Base-by-base conservation (phyloP, 2,888 invertebrate genomes). In the Conchocele bisecta region DNA sequence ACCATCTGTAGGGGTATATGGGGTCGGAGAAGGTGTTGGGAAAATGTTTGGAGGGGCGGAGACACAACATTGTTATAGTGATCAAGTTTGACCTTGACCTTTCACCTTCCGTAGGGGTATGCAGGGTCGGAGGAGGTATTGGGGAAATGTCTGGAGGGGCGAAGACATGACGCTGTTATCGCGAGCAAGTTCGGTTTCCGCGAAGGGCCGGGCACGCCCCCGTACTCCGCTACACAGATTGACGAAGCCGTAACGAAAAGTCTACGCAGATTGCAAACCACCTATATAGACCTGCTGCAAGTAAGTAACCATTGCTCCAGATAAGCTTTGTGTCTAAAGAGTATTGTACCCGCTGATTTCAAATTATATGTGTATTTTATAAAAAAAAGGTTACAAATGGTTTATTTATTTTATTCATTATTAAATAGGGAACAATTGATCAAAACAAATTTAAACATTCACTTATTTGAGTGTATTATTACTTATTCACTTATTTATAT, bases 1-100 rank as follows among this genome's bases (percentile, higher is more conserved):
- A n/a, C n/a, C n/a, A n/a, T n/a, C n/a, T n/a, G n/a, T n/a, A 89
- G 88, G 90, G 84, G 5, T 90, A 90, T 74, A 79, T 81, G 31
- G 87, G 87, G 6, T 89, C 90, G 5, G 89, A 90, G 50, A 82
- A 79, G 46, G 85, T 88, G 9, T 69, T 89, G 22, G 90, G 89
- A 11, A 77, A 81, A 56, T 84, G 87, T 58, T 56, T 90, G 37
- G 68, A 79, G 31, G 89, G 89, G 2, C 71, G 87, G 13, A 72
- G 90, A 24, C 75, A 81, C 26, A 79, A 88, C 75, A 86, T 86
- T 3, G 81, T 90, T 2, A 75, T 90, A 35, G 89, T 89, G 37
- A 35, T 35, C 11, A 35, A 35, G 11, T 11, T 35, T 35, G 11
- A 35, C 11, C 37, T 35, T 35, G 37, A 35, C 41, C 17, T 7